Conservation (phyloP, 2,113 vertebrate genomes). For the Daubentonia madagascariensis region DNA sequence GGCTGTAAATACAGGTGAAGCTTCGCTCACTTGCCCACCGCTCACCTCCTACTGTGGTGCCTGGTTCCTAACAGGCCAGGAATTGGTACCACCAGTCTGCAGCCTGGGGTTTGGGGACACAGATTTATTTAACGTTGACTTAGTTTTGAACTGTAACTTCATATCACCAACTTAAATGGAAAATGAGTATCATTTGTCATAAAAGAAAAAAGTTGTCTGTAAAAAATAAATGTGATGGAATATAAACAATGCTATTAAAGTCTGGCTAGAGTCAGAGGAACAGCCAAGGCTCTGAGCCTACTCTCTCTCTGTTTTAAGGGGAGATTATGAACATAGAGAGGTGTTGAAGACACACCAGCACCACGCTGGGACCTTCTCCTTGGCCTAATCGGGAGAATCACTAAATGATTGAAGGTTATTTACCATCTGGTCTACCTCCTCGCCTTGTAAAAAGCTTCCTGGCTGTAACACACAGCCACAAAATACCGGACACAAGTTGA, state of each 20-base stretch:
- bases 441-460: fast-evolving
- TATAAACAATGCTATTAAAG: fast-evolving
- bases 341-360: neutral
- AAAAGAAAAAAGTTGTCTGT: neutral
- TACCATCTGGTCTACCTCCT: fast-evolving
- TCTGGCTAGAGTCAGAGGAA: neutral
- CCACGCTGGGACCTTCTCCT: neutral
- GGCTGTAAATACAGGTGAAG: no score
- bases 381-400: fast-evolving
- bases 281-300: neutral
- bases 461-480: fast-evolving
- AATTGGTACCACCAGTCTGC: no score
- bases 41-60: no score
- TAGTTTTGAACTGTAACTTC: neutral
- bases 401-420: fast-evolving
- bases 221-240: neutral
- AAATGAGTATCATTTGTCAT: neutral
- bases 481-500: fast-evolving
- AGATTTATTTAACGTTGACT: neutral
- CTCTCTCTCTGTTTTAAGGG: neutral
- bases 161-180: neutral
- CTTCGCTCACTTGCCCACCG: no score
- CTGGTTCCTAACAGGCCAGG: no score
- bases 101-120: no score
- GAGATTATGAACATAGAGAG: neutral